phyloP scores from a whole-genome alignment of 2,888 invertebrate genomes.

The Oxycera nigricornis region DNA sequence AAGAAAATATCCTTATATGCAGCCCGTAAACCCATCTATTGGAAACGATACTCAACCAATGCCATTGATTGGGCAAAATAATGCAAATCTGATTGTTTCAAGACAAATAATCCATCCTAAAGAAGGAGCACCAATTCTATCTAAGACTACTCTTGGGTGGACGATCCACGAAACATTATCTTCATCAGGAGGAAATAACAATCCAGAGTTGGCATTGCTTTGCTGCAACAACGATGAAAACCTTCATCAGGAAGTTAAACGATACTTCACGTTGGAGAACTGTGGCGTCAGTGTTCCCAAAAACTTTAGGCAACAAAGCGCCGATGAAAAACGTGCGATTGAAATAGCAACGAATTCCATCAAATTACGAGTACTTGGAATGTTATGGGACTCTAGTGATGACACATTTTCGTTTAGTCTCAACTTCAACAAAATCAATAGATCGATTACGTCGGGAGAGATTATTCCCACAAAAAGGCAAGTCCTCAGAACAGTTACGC shows the following conservation, averaged over 20 bases:
- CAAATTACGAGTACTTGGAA: too few species aligned
- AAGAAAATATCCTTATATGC: neutral
- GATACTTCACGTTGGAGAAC: slow-evolving; percentile 1
- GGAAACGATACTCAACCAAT: neutral
- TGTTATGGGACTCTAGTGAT: too few species aligned
- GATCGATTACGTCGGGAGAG: too few species aligned
- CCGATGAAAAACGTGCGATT: neutral
- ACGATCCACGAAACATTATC: neutral
- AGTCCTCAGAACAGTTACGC: too few species aligned
- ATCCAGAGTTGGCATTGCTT: neutral
- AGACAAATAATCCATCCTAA: neutral
- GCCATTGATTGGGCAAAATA: neutral
- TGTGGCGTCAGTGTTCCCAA: neutral
- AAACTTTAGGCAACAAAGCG: neutral
- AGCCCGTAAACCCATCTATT: too few species aligned
- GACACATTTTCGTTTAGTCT: too few species aligned
- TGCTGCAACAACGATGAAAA: neutral
- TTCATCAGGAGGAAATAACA: neutral
- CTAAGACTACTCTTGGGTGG: neutral
- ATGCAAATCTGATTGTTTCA: neutral
- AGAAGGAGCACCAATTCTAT: neutral
- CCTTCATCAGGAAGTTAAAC: neutral
- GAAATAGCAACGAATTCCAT: neutral
- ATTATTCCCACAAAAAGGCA: too few species aligned
- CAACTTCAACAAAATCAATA: too few species aligned